A percentile compares a stretch with the other conserved stretches of the same genome.
phyloP scores from a whole-genome alignment of 2,888 invertebrate genomes.

The Clitarchus hookeri region DNA sequence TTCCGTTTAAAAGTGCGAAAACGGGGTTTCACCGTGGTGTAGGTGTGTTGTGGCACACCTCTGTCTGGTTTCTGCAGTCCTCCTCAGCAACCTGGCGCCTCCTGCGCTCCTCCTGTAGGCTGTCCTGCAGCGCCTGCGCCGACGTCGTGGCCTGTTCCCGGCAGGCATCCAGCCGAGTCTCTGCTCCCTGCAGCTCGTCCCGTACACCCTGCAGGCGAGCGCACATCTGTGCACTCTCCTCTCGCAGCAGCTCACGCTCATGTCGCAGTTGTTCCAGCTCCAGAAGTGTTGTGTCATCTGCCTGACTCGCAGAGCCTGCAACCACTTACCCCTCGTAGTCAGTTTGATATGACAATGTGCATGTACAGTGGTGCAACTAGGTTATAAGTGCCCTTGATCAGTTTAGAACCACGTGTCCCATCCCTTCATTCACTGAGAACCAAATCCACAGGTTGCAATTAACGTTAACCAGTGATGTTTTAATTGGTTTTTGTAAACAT shows the following conservation, averaged over 20 bases:
- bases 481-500: too few species aligned
- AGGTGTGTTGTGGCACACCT: constrained; percentile 52
- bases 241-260: constrained; percentile 62
- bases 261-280: constrained; percentile 49
- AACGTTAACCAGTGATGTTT: too few species aligned
- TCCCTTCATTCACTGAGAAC: too few species aligned
- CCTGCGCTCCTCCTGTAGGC: constrained; percentile 54
- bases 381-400: too few species aligned
- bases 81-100: constrained; percentile 54
- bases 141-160: constrained; percentile 54
- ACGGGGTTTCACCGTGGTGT: too few species aligned
- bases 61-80: constrained; percentile 54
- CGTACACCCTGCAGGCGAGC: constrained; percentile 54
- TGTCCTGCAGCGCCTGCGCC: constrained; percentile 56
- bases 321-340: not conserved
- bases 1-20: too few species aligned
- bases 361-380: too few species aligned
- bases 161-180: constrained; percentile 56
- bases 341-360: too few species aligned
- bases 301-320: not conserved
- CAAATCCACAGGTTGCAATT: too few species aligned
- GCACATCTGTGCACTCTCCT: constrained; percentile 61
- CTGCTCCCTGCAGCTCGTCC: constrained; percentile 58
- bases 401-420: too few species aligned
- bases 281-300: constrained; percentile 30